Conservation (phyloP, 2,888 invertebrate genomes). For the Tipula confusa region DNA sequence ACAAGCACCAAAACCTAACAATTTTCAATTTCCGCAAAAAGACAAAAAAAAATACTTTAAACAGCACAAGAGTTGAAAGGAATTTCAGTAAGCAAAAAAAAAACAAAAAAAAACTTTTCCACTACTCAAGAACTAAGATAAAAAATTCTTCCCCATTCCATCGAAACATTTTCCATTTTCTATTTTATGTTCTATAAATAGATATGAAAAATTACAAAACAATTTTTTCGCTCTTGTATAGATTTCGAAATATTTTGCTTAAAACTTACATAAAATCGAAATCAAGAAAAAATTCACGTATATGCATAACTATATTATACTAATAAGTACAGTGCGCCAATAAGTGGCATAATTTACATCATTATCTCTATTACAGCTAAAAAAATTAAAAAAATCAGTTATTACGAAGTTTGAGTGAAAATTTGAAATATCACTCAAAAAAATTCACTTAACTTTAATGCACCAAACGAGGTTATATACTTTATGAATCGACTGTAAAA, state of each 20-base stretch:
- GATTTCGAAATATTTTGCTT: not conserved
- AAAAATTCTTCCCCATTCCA: not conserved
- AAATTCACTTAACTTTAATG: too few species aligned
- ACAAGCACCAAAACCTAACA: not conserved
- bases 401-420: not conserved
- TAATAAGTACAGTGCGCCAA: not conserved
- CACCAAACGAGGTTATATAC: too few species aligned
- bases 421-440: not conserved
- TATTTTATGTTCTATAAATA: not conserved
- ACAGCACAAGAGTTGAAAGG: not conserved
- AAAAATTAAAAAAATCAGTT: not conserved
- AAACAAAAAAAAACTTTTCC: not conserved
- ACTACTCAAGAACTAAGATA: not conserved
- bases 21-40: not conserved
- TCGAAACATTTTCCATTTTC: not conserved
- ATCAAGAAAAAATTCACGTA: not conserved
- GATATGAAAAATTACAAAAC: not conserved
- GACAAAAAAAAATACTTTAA: not conserved
- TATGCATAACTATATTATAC: not conserved
- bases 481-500: too few species aligned
- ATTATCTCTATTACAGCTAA: not conserved
- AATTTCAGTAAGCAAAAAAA: not conserved
- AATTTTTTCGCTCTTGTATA: not conserved
- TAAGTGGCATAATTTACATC: not conserved
- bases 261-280: not conserved